Base-by-base conservation (phyloP, 92 coral and sea anemone species). In the Epizoanthus stellaris region DNA sequence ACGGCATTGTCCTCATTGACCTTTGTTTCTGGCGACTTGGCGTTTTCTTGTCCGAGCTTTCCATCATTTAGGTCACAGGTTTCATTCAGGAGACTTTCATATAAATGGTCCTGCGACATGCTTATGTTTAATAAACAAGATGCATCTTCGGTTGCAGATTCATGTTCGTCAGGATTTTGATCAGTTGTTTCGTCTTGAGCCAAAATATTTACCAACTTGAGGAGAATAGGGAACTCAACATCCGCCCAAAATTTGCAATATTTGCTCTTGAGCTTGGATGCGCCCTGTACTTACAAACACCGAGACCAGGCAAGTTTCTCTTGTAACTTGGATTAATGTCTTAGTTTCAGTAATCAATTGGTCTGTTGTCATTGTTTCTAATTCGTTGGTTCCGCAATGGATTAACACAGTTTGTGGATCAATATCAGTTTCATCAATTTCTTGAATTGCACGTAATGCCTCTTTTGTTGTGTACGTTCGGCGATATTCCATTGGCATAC, bases 381-480 rank as follows among this genome's bases (percentile, higher is more conserved):
- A 57, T 25, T 84, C 87, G 47, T 84, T 84, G 0, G 87, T 84
- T 7, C 87, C 80, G 39, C 87, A 84, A 42, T 84, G 87, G 5
- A 84, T 61, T 8, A 84, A 38, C 7, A 83, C 59, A 14, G 87
- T 53, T 72, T 57, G 80, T 75, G 80, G 47, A 4, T 62, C 4
- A 42, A 42, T 6, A 42, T 42, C 4, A 4, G 47, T 23, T 23
- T 23, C 4, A 42, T 6, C 47, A 6, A 4, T 4, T 75, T 75
- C 58, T 6, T 30, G 80, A 54, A 63, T 53, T 56, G 10, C 58
- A 11, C 58, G 43, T n/a, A 56, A 25, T 53, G 65, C 58, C 14
- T 75, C 23, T 42, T 36, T 54, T 30, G 11, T 47, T 20, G 80
- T 75, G 80, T 75, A 75, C 12, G 80, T 54, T 13, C 65, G 5